Base-by-base conservation (phyloP, 2,797 vertebrate genomes). In the Nyctibius grandis region DNA sequence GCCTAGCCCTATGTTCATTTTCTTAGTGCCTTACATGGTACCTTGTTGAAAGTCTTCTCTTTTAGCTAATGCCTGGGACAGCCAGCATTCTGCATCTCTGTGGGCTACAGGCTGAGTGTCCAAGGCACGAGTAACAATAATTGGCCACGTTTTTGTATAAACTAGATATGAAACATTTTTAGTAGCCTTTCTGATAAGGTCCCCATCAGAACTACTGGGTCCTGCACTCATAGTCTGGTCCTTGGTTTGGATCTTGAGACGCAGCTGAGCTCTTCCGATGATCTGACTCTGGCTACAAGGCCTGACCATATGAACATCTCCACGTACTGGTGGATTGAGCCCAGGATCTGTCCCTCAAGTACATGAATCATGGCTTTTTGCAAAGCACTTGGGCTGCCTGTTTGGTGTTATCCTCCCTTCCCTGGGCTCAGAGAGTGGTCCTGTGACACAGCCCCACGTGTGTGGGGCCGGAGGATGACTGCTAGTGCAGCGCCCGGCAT, bases 141-240 rank as follows among this genome's bases (percentile, higher is more conserved):
- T 8, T 75, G 38, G 9, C 11, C 8, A 17, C 6, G 6, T 31
- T 82, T 87, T 76, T 54, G 18, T 72, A 3, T 33, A 20, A 68
- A n/a, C 17, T 36, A 36, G 36, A 20, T 53, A 31, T 1, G 7
- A 81, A 80, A 51, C 1, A 21, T 20, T 72, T n/a, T 53, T 42
- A 8, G 2, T 44, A 7, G 9, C 2, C 50, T 84, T 68, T 67
- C 26, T 0, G 0, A 3, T 9, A 38, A 48, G 38, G 8, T 80
- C 19, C 29, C 16, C 10, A 8, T 53, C 29, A 40, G 69, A 74
- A 34, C 26, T 84, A 6, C 31, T 17, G 34, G 25, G 10, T 42
- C 19, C 16, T 88, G 59, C 9, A 5, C 17, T 84, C 23, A 57
- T 31, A 44, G 9, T 36, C 47, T 36, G 21, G 15, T 28, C 36